Percentiles rank a stretch among this genome's conserved stretches.
phyloP scores from a whole-genome alignment of 2,888 invertebrate species.

The Cyaniris semiargus region DNA sequence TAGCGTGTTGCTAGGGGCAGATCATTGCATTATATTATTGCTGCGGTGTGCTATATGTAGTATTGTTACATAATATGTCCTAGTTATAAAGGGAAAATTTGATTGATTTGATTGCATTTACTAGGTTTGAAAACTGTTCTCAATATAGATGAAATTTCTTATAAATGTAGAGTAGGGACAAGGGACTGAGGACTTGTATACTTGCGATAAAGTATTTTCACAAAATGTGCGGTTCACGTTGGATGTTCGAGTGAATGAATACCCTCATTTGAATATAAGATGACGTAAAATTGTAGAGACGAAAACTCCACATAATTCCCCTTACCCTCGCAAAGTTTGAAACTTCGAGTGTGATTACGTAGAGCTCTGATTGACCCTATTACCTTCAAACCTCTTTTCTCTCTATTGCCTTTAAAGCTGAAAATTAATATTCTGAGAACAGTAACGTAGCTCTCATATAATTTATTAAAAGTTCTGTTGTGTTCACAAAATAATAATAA shows the following conservation, averaged over 20 bases:
- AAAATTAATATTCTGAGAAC: neutral
- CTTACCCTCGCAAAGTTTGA: conserved; percentile 3
- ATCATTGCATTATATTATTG: conserved; percentile 1
- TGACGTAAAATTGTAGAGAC: conserved; percentile 5
- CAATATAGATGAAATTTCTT: neutral
- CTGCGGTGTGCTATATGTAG: neutral
- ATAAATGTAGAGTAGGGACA: neutral
- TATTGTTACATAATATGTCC: neutral
- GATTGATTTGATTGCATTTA: neutral
- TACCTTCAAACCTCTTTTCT: conserved; percentile 4
- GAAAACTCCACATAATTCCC: conserved; percentile 10
- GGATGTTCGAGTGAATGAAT: neutral
- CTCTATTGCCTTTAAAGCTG: neutral
- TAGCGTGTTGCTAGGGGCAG: conserved; percentile 50
- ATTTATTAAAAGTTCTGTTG: neutral
- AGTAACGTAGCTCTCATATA: neutral
- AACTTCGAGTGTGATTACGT: conserved; percentile 4
- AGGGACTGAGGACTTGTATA: neutral
- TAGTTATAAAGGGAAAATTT: neutral
- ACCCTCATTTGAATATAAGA: neutral
- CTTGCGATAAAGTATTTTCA: neutral
- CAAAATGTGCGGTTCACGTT: neutral
- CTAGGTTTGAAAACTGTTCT: neutral
- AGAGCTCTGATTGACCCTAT: conserved; percentile 10
- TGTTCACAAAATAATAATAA: neutral